Evolutionary conservation across 2,888 invertebrate species (phyloP), one percentile per base, ranked within the genome.

Genomic region (Bellardia pandia): DNA sequence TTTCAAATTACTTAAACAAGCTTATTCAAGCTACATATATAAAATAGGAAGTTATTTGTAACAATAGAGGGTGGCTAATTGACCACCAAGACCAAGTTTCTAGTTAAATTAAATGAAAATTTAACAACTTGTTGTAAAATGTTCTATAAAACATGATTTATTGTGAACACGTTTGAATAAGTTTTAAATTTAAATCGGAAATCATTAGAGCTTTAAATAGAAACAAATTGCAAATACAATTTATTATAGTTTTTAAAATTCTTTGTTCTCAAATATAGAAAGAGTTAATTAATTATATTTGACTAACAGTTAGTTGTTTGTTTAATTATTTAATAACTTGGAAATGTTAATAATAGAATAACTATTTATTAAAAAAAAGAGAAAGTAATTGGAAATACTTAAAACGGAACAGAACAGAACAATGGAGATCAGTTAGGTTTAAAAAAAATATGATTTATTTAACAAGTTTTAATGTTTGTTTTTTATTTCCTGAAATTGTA

Each of bases 231-330:
- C 9, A 48, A 69, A 69, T 51, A 7, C 48, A 33, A 69, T 69
- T 40, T 48, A 48, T 48, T 33, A 5, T 33, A n/a, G n/a, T 33
- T 30, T 64, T 45, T n/a, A 9, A 6, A 9, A 5, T 33, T 69
- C 48, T 48, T 69, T 69, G 33, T n/a, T 48, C 30, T n/a, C 14
- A 11, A 64, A 42, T 11, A n/a, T 23, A 23, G 14, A 13, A 5
- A 33, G 8, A 69, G 45, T 69, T 69, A 30, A 69, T 69, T 69
- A 48, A 69, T 69, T 51, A 8, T 33, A 33, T 48, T 30, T 69
- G 11, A 30, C 30, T 45, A 13, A 45, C 5, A 68, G 23, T 45
- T 23, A 37, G 30, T 30, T 23, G 48, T 45, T 33, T 48, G 23
- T 30, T 13, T 6, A 62, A 14, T 66, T 42, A 48, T 51, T 69